These are phyloP conservation scores for Vesta saturnalis DNA, from an alignment of 2,888 invertebrate species.

Conservation along the genomic window DNA sequence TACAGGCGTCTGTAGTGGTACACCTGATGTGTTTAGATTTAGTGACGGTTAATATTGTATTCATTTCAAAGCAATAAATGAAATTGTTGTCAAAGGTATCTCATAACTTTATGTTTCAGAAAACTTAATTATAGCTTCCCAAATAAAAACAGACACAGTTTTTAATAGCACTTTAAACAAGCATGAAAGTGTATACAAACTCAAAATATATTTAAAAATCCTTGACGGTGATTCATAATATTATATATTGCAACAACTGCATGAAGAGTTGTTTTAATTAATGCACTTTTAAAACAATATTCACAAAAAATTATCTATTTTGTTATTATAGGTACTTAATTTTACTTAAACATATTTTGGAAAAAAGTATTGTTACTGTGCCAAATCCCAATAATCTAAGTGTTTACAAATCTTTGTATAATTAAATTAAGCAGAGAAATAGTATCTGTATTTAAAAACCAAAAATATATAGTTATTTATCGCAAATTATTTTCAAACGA, in stretches of 20 bases:
- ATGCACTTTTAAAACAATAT: no score
- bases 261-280: no score
- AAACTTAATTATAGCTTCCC: background rate
- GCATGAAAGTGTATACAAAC: slow-evolving; percentile 18
- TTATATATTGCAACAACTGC: background rate
- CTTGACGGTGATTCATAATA: slow-evolving; percentile 30
- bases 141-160: background rate
- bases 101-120: background rate
- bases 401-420: no score
- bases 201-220: slow-evolving; percentile 30
- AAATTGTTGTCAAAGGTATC: background rate
- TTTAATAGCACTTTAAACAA: slow-evolving; percentile 12
- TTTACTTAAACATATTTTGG: background rate
- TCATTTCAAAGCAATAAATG: background rate
- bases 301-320: no score
- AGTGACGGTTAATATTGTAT: slow-evolving; percentile 12
- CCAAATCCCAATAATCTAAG: no score
- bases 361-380: no score
- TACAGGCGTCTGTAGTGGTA: slow-evolving; percentile 31
- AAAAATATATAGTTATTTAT: no score
- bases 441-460: background rate
- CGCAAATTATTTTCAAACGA: background rate
- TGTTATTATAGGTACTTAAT: background rate
- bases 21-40: slow-evolving; percentile 26
- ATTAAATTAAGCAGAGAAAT: no score